Percentiles rank a stretch among this genome's conserved stretches.
Conservation (phyloP, 2,888 invertebrate species). For the Caenorhabditis drosophilae region DNA sequence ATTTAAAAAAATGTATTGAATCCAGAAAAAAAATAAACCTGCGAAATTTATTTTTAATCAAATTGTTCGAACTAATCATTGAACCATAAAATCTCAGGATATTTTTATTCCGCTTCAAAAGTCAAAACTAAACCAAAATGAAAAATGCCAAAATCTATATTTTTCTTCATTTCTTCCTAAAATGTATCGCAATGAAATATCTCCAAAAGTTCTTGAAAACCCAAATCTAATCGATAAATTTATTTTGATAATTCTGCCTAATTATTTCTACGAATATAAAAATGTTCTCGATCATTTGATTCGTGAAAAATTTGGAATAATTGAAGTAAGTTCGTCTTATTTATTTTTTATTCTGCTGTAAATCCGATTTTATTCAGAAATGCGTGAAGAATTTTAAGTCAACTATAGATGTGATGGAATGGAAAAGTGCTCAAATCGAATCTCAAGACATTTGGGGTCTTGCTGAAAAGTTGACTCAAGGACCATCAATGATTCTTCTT, state of each 20-base stretch:
- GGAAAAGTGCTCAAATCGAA: constrained; percentile 36
- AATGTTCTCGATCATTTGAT: constrained; percentile 26
- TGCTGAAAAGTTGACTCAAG: constrained; percentile 20
- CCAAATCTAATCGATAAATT: constrained; percentile 27
- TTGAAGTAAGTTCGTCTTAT: constrained; percentile 29
- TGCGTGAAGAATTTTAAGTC: constrained; percentile 20
- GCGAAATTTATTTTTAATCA: no score
- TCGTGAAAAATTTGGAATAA: constrained; percentile 34
- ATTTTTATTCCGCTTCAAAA: no score
- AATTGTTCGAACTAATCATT: no score
- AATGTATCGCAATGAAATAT: constrained; percentile 42
- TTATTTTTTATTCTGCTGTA: not conserved
- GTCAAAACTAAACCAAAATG: not conserved
- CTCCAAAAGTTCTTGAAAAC: constrained; percentile 27
- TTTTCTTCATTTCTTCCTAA: no score
- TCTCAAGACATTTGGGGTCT: constrained; percentile 31
- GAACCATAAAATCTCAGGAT: no score
- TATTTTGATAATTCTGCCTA: constrained; percentile 40
- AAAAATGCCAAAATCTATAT: no score
- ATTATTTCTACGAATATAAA: constrained; percentile 37
- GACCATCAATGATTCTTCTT: constrained; percentile 31
- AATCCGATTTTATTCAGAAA: constrained; percentile 25
- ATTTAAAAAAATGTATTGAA: no score
- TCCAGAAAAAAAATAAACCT: no score
- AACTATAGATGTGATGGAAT: constrained; percentile 38